A percentile compares a stretch with the other conserved stretches of the same genome.
phyloP scores from a whole-genome alignment of 2,113 vertebrate genomes.

The Pampusana beccarii region DNA sequence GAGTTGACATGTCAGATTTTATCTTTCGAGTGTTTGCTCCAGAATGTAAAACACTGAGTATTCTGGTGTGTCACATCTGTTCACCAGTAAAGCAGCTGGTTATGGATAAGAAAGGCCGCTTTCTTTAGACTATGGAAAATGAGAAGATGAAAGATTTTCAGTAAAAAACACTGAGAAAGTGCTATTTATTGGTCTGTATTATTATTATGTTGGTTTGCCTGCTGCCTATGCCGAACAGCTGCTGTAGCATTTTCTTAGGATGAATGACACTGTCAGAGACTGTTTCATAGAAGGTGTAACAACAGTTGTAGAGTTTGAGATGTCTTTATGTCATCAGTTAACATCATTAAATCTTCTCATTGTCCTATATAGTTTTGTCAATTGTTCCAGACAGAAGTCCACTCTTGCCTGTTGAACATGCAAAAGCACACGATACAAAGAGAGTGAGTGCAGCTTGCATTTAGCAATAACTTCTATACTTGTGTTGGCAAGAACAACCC shows the following conservation, averaged over 20 bases:
- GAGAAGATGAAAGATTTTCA: not conserved
- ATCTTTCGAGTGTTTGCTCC: not conserved
- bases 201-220: not conserved
- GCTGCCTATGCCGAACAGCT: not conserved
- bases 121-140: not conserved
- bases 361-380: not conserved
- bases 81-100: not conserved
- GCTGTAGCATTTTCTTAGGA: not conserved
- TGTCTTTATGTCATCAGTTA: not conserved
- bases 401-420: not conserved
- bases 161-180: not conserved
- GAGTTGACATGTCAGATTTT: not conserved
- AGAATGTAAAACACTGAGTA: not conserved
- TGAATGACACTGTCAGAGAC: not conserved
- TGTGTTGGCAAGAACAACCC: not conserved
- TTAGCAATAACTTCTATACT: not conserved
- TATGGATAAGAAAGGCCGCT: not conserved
- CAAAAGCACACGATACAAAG: too few relatives aligned
- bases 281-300: not conserved
- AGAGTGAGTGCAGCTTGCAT: not conserved
- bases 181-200: not conserved
- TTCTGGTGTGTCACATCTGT: not conserved
- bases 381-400: not conserved
- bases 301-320: not conserved
- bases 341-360: not conserved